Percentiles rank a stretch among this genome's conserved stretches.
Evolutionary conservation across 2,888 invertebrate genomes (phyloP).

Genomic region (Homarus gammarus): DNA sequence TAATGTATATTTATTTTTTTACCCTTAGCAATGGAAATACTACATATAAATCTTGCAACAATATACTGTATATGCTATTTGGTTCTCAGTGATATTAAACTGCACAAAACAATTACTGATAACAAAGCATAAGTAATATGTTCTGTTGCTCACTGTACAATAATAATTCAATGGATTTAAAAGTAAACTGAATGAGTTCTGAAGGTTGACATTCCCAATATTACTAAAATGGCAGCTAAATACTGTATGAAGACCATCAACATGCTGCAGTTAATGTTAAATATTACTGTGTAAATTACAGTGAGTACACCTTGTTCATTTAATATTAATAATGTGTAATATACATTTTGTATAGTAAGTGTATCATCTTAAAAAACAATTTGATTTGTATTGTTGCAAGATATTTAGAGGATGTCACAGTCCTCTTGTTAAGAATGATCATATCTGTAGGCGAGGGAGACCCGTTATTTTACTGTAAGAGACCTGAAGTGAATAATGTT

Average conservation of each 20-base stretch:
- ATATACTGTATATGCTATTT: too few species aligned
- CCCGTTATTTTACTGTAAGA: too few species aligned
- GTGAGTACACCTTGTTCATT: too few species aligned
- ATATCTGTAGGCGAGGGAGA: too few species aligned
- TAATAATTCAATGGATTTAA: too few species aligned
- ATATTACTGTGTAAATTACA: not conserved
- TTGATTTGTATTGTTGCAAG: too few species aligned
- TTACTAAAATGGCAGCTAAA: not conserved
- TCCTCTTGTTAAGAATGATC: too few species aligned
- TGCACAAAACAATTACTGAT: not conserved
- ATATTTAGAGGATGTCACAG: too few species aligned
- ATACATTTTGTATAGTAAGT: not conserved
- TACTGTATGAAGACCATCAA: not conserved
- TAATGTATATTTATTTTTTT: not conserved
- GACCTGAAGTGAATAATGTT: not conserved
- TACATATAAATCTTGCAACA: not conserved
- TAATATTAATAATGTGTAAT: too few species aligned
- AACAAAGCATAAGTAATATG: not conserved
- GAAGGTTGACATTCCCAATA: not conserved
- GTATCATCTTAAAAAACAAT: not conserved
- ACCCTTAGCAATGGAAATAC: not conserved
- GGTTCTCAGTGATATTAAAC: not conserved
- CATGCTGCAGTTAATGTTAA: not conserved
- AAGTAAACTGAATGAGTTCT: too few species aligned
- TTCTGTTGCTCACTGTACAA: too few species aligned